phyloP scores from a whole-genome alignment of 2,797 vertebrate genomes.

The Leptatherina wallacei region DNA sequence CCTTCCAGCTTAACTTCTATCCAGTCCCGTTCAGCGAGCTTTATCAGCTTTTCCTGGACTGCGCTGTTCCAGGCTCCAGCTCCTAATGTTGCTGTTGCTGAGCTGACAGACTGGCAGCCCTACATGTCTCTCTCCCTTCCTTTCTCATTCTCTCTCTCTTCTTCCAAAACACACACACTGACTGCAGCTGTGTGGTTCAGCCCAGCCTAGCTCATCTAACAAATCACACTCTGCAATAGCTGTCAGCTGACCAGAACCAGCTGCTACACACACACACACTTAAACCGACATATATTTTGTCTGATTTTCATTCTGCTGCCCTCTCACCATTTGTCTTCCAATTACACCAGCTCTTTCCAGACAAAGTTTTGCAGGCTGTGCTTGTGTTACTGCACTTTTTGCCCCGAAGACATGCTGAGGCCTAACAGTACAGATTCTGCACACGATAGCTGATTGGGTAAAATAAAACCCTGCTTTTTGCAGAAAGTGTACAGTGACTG shows the following conservation, averaged over 20 bases:
- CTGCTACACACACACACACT: constrained; percentile 45
- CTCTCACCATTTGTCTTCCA: constrained; percentile 43
- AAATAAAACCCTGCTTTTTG: constrained; percentile 43
- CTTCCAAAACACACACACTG: constrained; percentile 80
- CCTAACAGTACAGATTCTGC: neutral
- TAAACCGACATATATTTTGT: constrained; percentile 26
- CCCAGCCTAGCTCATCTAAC: constrained; percentile 86
- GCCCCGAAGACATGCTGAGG: constrained; percentile 4
- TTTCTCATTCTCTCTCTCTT: constrained; percentile 7
- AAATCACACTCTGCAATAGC: constrained; percentile 79
- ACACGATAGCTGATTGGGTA: constrained; percentile 29
- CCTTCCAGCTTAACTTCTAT: constrained; percentile 31
- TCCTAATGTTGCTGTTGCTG: constrained; percentile 77
- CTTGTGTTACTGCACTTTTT: constrained; percentile 33
- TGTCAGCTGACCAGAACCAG: constrained; percentile 92
- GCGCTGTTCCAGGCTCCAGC: constrained; percentile 53
- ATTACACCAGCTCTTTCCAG: constrained; percentile 46
- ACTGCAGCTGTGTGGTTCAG: constrained; percentile 91
- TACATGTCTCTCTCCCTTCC: constrained; percentile 80
- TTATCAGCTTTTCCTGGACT: constrained; percentile 41
- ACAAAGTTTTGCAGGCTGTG: constrained; percentile 33
- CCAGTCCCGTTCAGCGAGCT: constrained; percentile 34
- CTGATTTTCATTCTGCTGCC: constrained; percentile 59
- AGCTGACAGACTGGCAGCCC: constrained; percentile 92
- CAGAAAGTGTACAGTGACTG: constrained; percentile 5